Conservation (phyloP, 2,113 vertebrate species). For the Hippopotamus amphibius region DNA sequence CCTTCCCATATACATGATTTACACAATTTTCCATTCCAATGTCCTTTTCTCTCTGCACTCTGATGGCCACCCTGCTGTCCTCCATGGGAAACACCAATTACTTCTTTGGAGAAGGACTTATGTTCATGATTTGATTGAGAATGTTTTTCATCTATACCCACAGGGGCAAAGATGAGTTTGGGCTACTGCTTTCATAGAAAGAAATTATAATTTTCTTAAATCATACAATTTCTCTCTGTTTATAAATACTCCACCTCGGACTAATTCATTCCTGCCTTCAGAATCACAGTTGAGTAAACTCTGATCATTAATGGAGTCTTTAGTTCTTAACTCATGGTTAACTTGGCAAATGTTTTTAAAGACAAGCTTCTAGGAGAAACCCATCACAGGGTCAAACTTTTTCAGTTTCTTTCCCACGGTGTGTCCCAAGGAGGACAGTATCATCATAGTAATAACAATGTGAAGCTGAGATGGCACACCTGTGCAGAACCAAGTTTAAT, state of each 20-base stretch:
- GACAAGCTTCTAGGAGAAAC: neutral
- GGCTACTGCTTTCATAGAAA: neutral
- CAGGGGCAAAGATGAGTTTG: neutral
- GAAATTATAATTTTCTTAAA: neutral
- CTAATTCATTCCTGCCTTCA: neutral
- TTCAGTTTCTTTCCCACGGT: neutral
- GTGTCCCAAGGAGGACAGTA: neutral
- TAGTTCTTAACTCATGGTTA: neutral
- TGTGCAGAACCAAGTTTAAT: neutral
- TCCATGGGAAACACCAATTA: neutral
- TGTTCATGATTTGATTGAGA: neutral
- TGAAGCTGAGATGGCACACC: neutral
- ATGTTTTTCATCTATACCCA: neutral
- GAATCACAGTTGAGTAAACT: constrained; percentile 9
- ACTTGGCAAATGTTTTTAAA: neutral
- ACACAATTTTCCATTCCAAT: neutral
- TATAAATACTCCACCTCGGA: neutral
- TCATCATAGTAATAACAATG: neutral
- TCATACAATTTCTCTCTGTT: neutral
- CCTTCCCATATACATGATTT: no score
- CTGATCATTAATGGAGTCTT: neutral
- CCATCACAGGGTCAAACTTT: neutral
- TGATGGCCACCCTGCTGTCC: neutral
- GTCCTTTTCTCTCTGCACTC: neutral
- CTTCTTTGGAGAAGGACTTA: neutral